phyloP scores from a whole-genome alignment of 1,140 invertebrate genomes.

The Leucophenga varia region DNA sequence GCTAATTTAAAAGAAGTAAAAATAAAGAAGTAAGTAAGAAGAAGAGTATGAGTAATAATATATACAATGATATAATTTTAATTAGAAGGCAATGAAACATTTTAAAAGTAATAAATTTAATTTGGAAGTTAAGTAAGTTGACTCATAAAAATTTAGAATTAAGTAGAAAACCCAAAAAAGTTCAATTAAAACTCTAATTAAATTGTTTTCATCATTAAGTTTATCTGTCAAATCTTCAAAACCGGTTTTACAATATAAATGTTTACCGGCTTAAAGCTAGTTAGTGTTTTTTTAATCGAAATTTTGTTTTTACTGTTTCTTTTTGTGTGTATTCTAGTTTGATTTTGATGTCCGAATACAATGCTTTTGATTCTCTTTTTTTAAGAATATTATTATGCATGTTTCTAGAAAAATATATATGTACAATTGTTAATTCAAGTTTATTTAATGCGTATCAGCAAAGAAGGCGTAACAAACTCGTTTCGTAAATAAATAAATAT shows the following conservation, averaged over 20 bases:
- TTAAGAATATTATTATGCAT: not conserved
- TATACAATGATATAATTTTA: too few species aligned
- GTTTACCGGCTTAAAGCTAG: not conserved
- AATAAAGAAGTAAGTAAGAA: too few species aligned
- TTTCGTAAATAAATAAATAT: slow-evolving; percentile 30
- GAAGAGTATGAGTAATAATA: too few species aligned
- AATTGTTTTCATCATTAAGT: slow-evolving; percentile 4
- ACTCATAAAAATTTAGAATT: too few species aligned
- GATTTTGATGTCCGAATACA: too few species aligned
- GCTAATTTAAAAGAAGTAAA: too few species aligned
- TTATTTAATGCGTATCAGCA: not conserved
- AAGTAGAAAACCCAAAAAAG: too few species aligned
- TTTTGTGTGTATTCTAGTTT: not conserved
- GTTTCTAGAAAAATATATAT: too few species aligned
- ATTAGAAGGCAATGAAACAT: too few species aligned
- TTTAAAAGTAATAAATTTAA: too few species aligned
- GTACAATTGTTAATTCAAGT: not conserved
- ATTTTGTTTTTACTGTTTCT: not conserved
- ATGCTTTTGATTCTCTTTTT: not conserved
- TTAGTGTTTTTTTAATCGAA: not conserved
- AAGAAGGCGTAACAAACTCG: not conserved
- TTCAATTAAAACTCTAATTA: slow-evolving; percentile 14
- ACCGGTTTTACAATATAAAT: not conserved
- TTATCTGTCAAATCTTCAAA: not conserved
- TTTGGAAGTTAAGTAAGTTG: too few species aligned